phyloP scores from a whole-genome alignment of 2,797 vertebrate genomes.

The Pterois miles region DNA sequence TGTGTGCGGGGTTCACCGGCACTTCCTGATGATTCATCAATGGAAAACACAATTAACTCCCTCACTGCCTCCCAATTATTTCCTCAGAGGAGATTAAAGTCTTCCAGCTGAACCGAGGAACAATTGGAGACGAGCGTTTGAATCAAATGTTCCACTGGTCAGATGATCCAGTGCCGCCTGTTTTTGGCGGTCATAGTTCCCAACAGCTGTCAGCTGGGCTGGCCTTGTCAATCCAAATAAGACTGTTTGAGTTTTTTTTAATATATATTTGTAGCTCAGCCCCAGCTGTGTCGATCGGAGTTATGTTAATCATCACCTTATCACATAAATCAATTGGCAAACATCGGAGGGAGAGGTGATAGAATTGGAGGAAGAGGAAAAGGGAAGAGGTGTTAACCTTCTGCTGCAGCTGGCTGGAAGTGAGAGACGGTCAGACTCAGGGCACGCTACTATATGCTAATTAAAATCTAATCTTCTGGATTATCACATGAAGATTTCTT shows the following conservation, averaged over 20 bases:
- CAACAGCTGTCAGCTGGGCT: conserved; percentile 68
- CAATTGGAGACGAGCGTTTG: conserved; percentile 40
- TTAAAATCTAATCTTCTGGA: background rate
- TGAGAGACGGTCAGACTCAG: background rate
- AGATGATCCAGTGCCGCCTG: conserved; percentile 19
- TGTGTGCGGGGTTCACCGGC: conserved; percentile 40
- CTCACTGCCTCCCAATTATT: conserved; percentile 65
- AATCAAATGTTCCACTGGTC: conserved; percentile 67
- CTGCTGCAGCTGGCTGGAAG: conserved; percentile 48
- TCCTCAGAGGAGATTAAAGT: conserved; percentile 67
- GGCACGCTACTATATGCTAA: background rate
- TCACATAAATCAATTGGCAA: conserved; percentile 45
- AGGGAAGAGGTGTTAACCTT: conserved; percentile 55
- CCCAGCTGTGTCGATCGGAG: conserved; percentile 20
- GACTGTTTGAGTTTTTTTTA: background rate
- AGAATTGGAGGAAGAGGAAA: conserved; percentile 70
- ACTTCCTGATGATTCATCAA: conserved; percentile 70
- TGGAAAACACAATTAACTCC: conserved; percentile 72
- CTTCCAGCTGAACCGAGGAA: conserved; percentile 58
- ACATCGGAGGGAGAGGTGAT: conserved; percentile 1
- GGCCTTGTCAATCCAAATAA: conserved; percentile 9
- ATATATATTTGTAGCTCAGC: background rate
- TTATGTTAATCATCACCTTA: conserved; percentile 30
- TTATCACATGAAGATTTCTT: background rate
- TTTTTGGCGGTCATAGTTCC: conserved; percentile 37